Percentiles rank a stretch among this genome's conserved stretches.
These are phyloP conservation scores for Cryptops parisi DNA, from an alignment of 2,888 invertebrate genomes.

Conservation along the genomic window DNA sequence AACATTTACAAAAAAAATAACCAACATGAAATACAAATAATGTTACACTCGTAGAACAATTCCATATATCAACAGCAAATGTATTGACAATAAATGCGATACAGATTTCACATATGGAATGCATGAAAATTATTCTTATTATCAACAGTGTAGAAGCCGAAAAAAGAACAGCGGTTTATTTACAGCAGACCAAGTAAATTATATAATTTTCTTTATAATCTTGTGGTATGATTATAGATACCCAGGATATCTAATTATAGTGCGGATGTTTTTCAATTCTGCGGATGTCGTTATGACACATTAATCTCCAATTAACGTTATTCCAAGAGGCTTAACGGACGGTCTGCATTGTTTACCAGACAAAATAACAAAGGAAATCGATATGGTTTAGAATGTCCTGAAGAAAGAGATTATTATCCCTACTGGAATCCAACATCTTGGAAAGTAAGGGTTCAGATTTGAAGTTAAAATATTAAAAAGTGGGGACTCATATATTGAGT, in stretches of 20 bases:
- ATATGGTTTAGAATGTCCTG: slow-evolving; percentile 32
- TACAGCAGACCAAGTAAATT: slow-evolving; percentile 30
- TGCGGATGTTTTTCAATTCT: neutral
- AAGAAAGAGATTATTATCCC: slow-evolving; percentile 32
- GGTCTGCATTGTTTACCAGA: slow-evolving; percentile 27
- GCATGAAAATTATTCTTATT: slow-evolving; percentile 30
- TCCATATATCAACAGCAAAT: slow-evolving; percentile 24
- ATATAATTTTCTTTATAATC: neutral
- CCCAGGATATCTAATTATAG: neutral
- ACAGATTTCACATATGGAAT: slow-evolving; percentile 29
- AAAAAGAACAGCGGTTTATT: slow-evolving; percentile 29
- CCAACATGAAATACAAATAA: neutral
- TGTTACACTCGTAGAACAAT: slow-evolving; percentile 27
- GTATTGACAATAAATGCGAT: slow-evolving; percentile 28
- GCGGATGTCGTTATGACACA: no score
- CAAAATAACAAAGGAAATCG: slow-evolving; percentile 30
- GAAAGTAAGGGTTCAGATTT: slow-evolving; percentile 23
- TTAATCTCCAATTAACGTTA: no score
- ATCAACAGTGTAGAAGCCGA: slow-evolving; percentile 25
- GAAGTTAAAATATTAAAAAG: neutral
- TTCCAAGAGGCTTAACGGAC: slow-evolving; percentile 3
- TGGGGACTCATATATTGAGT: no score
- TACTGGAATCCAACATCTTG: slow-evolving; percentile 33
- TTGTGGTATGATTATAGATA: neutral
- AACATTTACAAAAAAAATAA: neutral